A percentile compares a stretch with the other conserved stretches of the same genome.
These are phyloP conservation scores for Ondatra zibethicus DNA, from an alignment of 2,113 vertebrate species.

Conservation along the genomic window DNA sequence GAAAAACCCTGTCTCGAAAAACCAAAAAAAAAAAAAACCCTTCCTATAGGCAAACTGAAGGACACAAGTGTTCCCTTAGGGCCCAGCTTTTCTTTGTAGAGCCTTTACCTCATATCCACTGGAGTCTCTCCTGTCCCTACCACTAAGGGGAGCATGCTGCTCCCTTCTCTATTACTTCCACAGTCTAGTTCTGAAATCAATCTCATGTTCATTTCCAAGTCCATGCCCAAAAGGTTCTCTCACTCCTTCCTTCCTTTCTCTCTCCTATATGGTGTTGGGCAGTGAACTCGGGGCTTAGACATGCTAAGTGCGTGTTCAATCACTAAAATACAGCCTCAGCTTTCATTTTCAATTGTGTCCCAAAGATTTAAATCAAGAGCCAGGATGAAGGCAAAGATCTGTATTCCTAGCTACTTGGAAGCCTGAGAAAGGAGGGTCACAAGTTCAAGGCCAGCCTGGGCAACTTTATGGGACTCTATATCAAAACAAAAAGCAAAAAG, in stretches of 20 bases:
- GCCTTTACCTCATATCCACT: not conserved
- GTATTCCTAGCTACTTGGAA: not conserved
- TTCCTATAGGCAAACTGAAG: slow-evolving; percentile 42
- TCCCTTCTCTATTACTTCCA: not conserved
- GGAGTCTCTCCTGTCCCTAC: not conserved
- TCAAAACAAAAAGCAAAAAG: not conserved
- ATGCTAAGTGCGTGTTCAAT: not conserved
- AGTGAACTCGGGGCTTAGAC: not conserved
- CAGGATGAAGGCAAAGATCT: not conserved
- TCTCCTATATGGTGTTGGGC: not conserved
- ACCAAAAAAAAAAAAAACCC: no score
- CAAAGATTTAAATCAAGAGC: slow-evolving; percentile 48
- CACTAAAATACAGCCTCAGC: not conserved
- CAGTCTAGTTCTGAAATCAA: slow-evolving; percentile 38
- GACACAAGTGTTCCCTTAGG: slow-evolving; percentile 20
- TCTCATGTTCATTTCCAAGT: slow-evolving; percentile 21
- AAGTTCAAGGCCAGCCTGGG: not conserved
- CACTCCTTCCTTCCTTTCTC: not conserved
- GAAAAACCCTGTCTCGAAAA: no score
- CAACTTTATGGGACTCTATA: not conserved
- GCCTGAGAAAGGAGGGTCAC: not conserved
- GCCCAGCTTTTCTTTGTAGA: slow-evolving; percentile 30
- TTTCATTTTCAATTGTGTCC: slow-evolving; percentile 51
- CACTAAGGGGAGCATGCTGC: not conserved
- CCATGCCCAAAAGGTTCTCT: not conserved